phyloP scores from a whole-genome alignment of 1,140 invertebrate species.

The Anastrepha ludens region DNA sequence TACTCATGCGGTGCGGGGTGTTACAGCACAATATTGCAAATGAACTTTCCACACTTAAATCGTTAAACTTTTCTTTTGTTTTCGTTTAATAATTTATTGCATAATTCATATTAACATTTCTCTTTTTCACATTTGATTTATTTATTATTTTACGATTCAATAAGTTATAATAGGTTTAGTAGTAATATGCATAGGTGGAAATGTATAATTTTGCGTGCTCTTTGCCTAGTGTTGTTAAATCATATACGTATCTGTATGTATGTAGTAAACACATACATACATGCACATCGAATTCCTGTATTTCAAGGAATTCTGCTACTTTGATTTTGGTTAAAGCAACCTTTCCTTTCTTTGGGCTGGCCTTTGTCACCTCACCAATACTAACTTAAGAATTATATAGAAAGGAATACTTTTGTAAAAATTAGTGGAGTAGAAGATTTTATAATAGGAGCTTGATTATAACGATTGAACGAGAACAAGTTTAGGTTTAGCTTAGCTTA shows the following conservation, averaged over 20 bases:
- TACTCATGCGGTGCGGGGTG: no score
- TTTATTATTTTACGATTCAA: slow-evolving; percentile 32
- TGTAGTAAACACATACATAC: background rate
- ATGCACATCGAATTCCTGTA: background rate
- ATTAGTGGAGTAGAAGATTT: slow-evolving; percentile 18
- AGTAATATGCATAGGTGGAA: slow-evolving; percentile 37
- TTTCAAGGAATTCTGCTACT: background rate
- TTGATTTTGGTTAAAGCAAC: background rate
- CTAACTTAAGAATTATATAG: background rate
- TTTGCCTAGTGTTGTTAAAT: background rate
- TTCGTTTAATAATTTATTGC: slow-evolving; percentile 49
- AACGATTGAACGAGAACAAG: slow-evolving; percentile 52
- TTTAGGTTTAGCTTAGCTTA: slow-evolving; percentile 35
- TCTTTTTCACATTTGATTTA: slow-evolving; percentile 1
- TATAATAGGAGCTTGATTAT: slow-evolving; percentile 31
- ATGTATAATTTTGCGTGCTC: background rate
- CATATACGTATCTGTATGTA: background rate
- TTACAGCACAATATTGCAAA: no score
- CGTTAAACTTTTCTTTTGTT: background rate
- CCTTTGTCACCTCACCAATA: background rate
- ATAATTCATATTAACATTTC: slow-evolving; percentile 46
- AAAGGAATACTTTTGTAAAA: slow-evolving; percentile 11
- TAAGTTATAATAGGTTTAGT: slow-evolving; percentile 49
- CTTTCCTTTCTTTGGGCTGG: background rate
- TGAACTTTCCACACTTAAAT: background rate